A percentile compares a stretch with the other conserved stretches of the same genome.
Conservation (phyloP, 2,113 vertebrate genomes). For the Hymenochirus boettgeri region DNA sequence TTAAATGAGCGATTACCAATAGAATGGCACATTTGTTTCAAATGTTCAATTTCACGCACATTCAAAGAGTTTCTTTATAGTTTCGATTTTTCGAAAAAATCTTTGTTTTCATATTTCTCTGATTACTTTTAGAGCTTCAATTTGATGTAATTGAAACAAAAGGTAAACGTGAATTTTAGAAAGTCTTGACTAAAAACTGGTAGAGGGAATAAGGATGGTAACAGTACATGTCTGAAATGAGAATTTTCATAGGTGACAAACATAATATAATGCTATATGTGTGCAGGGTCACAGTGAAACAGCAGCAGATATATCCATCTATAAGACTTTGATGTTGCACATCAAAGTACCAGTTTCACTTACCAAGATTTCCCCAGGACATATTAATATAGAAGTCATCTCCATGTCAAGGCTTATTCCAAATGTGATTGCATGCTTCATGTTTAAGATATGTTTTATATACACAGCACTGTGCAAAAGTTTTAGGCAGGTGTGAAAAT, state of each 20-base stretch:
- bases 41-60: conserved; percentile 32
- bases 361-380: conserved; percentile 4
- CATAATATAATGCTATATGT: conserved; percentile 18
- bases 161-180: conserved; percentile 59
- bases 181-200: conserved; percentile 51
- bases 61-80: conserved; percentile 13
- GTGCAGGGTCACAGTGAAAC: conserved; percentile 5
- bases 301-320: conserved; percentile 11
- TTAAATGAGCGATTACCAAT: no score
- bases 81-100: conserved; percentile 20
- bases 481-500: no score
- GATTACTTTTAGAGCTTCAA: conserved; percentile 44
- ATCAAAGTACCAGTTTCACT: conserved; percentile 25
- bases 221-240: conserved; percentile 19
- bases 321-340: conserved; percentile 32
- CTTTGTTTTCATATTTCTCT: conserved; percentile 45
- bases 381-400: conserved; percentile 6
- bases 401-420: background rate
- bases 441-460: no score
- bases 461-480: no score
- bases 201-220: conserved; percentile 52
- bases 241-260: conserved; percentile 12
- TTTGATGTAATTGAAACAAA: conserved; percentile 54
- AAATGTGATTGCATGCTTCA: conserved; percentile 2
- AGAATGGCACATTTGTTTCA: conserved; percentile 17